These are phyloP conservation scores for Pseudomyrmex cubaensis DNA, from an alignment of 1,140 invertebrate species.

Conservation along the genomic window DNA sequence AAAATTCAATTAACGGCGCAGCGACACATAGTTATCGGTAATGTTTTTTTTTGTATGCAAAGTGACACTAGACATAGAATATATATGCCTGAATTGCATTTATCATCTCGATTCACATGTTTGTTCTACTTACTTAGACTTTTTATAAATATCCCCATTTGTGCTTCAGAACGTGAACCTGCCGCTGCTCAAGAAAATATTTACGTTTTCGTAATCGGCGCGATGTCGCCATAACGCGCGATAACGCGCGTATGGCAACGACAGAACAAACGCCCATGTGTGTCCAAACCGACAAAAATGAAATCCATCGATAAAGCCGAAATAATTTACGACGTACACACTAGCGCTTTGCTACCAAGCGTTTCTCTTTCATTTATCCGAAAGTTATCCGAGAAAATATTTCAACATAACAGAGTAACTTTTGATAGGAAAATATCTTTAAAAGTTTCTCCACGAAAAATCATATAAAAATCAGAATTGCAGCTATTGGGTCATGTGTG, in stretches of 20 bases:
- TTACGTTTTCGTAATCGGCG: conserved; percentile 38
- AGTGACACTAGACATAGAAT: background rate
- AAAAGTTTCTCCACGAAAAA: background rate
- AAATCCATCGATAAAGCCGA: conserved; percentile 53
- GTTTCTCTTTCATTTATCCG: conserved; percentile 33
- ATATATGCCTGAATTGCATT: conserved; percentile 28
- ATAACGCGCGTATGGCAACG: conserved; percentile 34
- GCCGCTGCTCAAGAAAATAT: conserved; percentile 51
- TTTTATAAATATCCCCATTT: conserved; percentile 38
- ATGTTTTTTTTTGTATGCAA: background rate
- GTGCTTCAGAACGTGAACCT: conserved; percentile 26
- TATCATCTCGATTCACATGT: conserved; percentile 6
- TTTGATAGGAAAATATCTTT: background rate
- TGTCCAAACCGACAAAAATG: conserved; percentile 7
- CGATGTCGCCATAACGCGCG: conserved; percentile 39
- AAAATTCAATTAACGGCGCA: conserved; percentile 45
- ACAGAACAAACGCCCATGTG: background rate
- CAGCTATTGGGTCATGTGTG: too few relatives aligned
- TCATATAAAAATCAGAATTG: too few relatives aligned
- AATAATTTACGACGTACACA: conserved; percentile 40
- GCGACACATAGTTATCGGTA: background rate
- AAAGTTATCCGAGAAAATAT: conserved; percentile 10
- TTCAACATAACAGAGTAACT: background rate
- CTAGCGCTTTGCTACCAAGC: background rate
- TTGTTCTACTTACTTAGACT: background rate